A percentile compares a stretch with the other conserved stretches of the same genome.
phyloP scores from a whole-genome alignment of 2,113 vertebrate genomes.

The Blennius ocellaris region DNA sequence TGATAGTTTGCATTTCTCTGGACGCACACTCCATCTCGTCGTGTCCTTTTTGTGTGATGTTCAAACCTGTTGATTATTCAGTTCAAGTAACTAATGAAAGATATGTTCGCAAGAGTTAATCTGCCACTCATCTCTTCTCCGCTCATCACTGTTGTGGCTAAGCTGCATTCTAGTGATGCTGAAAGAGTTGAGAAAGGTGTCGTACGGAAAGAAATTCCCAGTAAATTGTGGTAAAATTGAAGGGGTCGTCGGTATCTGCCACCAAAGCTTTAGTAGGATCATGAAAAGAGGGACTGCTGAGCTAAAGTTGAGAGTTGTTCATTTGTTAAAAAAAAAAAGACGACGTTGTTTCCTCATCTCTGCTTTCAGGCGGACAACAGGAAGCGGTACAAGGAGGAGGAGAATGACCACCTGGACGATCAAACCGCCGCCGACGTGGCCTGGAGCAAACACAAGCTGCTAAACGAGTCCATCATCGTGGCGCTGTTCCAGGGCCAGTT shows the following conservation, averaged over 20 bases:
- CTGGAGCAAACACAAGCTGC: constrained; percentile 95
- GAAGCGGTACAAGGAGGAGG: constrained; percentile 95
- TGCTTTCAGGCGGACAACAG: constrained; percentile 91
- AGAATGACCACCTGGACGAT: constrained; percentile 93
- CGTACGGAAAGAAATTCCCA: not conserved
- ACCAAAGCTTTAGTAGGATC: not conserved
- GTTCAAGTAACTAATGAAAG: constrained; percentile 40
- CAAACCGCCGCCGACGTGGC: constrained; percentile 90
- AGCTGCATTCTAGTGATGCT: constrained; percentile 47
- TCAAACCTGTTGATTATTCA: constrained; percentile 44
- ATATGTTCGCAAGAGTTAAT: constrained; percentile 42
- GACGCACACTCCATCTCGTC: constrained; percentile 58
- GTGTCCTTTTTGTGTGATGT: constrained; percentile 54
- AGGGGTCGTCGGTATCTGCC: not conserved
- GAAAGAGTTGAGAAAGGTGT: not conserved
- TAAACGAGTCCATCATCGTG: constrained; percentile 97
- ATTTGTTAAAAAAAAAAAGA: not conserved
- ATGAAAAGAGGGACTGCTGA: not conserved
- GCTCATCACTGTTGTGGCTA: constrained; percentile 37
- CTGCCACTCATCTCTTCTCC: constrained; percentile 32
- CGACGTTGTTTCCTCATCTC: constrained; percentile 7
- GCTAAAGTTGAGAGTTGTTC: not conserved
- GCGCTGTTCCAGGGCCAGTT: constrained; percentile 98
- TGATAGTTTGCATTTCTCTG: constrained; percentile 49
- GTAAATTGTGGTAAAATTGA: not conserved